Percentiles rank a stretch among this genome's conserved stretches.
These are phyloP conservation scores for Zygogramma bicolorata DNA, from an alignment of 2,888 invertebrate species.

Conservation along the genomic window DNA sequence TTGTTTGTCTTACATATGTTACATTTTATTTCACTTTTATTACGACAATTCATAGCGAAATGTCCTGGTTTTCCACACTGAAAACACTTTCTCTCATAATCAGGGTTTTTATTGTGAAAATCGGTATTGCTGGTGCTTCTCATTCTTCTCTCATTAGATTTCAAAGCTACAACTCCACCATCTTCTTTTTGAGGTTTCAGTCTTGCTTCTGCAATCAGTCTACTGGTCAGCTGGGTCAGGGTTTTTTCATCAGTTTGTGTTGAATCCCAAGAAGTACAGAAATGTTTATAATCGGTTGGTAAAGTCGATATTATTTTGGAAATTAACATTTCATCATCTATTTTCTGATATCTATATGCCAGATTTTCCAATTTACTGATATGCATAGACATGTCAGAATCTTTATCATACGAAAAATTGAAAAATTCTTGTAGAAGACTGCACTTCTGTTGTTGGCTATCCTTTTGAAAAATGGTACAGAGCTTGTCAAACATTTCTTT, in stretches of 20 bases:
- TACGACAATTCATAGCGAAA: too few species aligned
- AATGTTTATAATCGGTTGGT: conserved; percentile 59
- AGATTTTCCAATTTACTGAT: conserved; percentile 15
- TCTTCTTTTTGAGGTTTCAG: too few species aligned
- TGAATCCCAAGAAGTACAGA: conserved; percentile 33
- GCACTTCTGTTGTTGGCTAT: too few species aligned
- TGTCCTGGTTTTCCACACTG: conserved; percentile 27
- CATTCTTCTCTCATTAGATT: neutral
- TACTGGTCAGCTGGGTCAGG: conserved; percentile 38
- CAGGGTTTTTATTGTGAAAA: neutral
- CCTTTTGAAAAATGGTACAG: too few species aligned
- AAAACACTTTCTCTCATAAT: conserved; percentile 13
- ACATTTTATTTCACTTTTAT: too few species aligned
- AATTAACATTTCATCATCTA: too few species aligned
- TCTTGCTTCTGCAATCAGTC: conserved; percentile 26
- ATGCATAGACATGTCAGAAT: conserved; percentile 1
- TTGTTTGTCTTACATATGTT: too few species aligned
- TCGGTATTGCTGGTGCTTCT: neutral
- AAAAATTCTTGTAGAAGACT: conserved; percentile 24
- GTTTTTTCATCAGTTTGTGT: conserved; percentile 19
- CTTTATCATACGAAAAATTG: conserved; percentile 21
- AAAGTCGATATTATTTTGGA: too few species aligned
- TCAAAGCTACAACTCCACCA: conserved; percentile 15
- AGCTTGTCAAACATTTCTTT: too few species aligned
- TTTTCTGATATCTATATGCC: conserved; percentile 19